Base-by-base conservation (phyloP, 2,888 invertebrate genomes). In the Agrilus biguttatus region DNA sequence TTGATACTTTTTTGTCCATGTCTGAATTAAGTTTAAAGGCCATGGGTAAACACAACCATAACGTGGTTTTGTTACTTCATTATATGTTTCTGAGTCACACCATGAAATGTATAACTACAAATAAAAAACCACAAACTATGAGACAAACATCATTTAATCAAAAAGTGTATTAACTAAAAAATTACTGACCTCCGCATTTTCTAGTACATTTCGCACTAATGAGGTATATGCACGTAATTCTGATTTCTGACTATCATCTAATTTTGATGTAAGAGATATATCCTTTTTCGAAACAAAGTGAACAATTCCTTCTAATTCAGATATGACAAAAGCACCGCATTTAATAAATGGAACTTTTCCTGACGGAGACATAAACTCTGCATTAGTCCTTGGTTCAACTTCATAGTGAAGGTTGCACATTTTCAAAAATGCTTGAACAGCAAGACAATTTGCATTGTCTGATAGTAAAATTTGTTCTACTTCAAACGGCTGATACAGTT, bases 331-430 rank as follows among this genome's bases (percentile, higher is more conserved):
- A 0, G 84, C 80, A 0, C 93, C 93, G 51, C 88, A 87, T 59
- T 85, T 83, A 44, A 97, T 80, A 57, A 97, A 91, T 0, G 97
- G 97, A 1, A 97, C 81, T 53, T 83, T 78, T 1, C 91, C 91
- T 5, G 90, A 85, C 0, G 96, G 96, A 0, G 96, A 95, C 89
- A 97, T 96, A 60, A 85, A 86, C 59, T 96, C 93, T 0, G 96
- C 95, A 70, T 98, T 98, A 55, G 83, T 78, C 49, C 84, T 73
- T 55, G 83, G 81, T 51, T 88, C 85, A 5, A 91, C 78, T 54
- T 77, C 74, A 62, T 83, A 93, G 0, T 83, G 79, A 1, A 97
- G 72, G 43, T 81, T 78, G 59, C 89, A 89, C 88, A 97, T 95
- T 71, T 87, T 86, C 17, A 98, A 70, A 61, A 86, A 95, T 0